Conservation (phyloP, 1,140 invertebrate species). For the Drosophila parvula region DNA sequence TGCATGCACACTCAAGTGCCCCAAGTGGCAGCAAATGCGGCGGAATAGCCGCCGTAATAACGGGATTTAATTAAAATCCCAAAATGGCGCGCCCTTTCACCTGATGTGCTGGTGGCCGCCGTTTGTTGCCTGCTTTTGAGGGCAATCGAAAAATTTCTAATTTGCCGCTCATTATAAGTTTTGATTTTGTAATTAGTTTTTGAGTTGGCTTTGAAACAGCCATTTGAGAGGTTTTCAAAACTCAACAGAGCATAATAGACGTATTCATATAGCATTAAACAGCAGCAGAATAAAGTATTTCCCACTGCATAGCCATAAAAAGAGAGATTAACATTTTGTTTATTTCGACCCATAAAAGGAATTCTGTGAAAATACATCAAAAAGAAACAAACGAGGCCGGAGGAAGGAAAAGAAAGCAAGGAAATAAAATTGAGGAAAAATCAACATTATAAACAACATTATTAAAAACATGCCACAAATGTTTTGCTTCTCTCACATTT, state of each 20-base stretch:
- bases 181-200: constrained; percentile 79
- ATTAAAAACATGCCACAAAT: constrained; percentile 84
- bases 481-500: constrained; percentile 76
- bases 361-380: constrained; percentile 70
- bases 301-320: constrained; percentile 33
- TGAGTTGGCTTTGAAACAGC: constrained; percentile 39
- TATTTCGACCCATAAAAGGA: constrained; percentile 63
- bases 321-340: constrained; percentile 57
- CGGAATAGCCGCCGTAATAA: constrained; percentile 45
- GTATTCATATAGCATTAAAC: constrained; percentile 25
- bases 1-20: constrained; percentile 44
- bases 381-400: constrained; percentile 38
- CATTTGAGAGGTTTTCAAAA: constrained; percentile 17
- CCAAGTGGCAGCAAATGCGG: constrained; percentile 45
- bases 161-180: constrained; percentile 66
- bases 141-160: constrained; percentile 69
- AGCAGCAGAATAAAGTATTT: constrained; percentile 21
- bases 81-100: constrained; percentile 61
- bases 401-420: constrained; percentile 30
- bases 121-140: constrained; percentile 40
- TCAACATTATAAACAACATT: constrained; percentile 83
- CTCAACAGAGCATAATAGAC: neutral
- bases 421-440: constrained; percentile 55
- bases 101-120: constrained; percentile 38
- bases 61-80: constrained; percentile 76